Evolutionary conservation across 2,888 invertebrate genomes (phyloP).

Genomic region (Pantelozetes paolii): DNA sequence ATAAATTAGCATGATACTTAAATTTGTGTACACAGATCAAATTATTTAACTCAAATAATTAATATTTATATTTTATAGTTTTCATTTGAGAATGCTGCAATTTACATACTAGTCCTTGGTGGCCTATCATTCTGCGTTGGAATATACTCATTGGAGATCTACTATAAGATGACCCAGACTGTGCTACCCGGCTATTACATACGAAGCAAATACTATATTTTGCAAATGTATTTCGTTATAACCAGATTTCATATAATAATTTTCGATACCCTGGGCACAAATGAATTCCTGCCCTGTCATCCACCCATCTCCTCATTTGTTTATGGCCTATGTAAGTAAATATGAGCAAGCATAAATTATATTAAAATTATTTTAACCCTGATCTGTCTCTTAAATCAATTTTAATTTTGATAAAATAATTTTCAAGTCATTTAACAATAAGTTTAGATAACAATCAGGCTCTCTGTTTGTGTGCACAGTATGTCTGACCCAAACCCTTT

Average conservation of each 20-base stretch:
- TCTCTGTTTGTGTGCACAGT: too few species aligned
- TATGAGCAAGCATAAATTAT: too few species aligned
- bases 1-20: too few species aligned
- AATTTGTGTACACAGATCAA: too few species aligned
- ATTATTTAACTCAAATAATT: too few species aligned
- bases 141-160: conserved; percentile 47
- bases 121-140: conserved; percentile 47
- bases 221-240: conserved; percentile 47
- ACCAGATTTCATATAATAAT: conserved; percentile 47
- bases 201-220: conserved; percentile 47
- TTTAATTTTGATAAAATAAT: too few species aligned
- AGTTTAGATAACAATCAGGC: too few species aligned
- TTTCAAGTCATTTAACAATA: too few species aligned
- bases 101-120: conserved; percentile 47
- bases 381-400: too few species aligned
- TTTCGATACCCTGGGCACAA: conserved; percentile 46
- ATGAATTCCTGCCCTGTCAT: conserved; percentile 46
- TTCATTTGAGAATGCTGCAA: conserved; percentile 47
- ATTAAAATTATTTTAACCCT: too few species aligned
- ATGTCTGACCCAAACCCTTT: too few species aligned
- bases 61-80: conserved; percentile 42
- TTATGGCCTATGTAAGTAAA: conserved; percentile 47
- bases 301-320: conserved; percentile 46
- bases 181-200: conserved; percentile 47
- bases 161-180: conserved; percentile 46